Base-by-base conservation (phyloP, 2,797 vertebrate genomes). In the Brachyalestes nurse region DNA sequence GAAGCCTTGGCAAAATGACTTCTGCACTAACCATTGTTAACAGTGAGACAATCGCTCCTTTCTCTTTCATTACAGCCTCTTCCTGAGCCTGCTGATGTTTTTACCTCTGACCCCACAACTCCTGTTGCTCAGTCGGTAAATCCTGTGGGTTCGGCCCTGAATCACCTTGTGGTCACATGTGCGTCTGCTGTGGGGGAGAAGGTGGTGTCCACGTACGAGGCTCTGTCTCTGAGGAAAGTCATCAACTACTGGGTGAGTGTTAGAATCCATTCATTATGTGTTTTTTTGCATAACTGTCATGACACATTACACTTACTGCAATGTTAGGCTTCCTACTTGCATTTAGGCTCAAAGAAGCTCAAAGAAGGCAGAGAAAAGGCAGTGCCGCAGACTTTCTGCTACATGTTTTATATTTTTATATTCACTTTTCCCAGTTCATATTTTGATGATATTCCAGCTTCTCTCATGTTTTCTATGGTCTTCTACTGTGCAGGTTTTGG, bases 201-300 rank as follows among this genome's bases (percentile, higher is more conserved):
- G 55, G 96, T 99, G 0, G 97, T 94, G 40, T 98, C 98, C 87
- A 99, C 98, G 0, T 99, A 96, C 0, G 97, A 99, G 92, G 96
- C 97, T 1, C 70, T 97, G 79, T 99, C 97, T 66, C 91, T 99
- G 49, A 97, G 96, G 88, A 98, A 96, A 91, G 97, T 99, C 55
- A 98, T 99, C 94, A 96, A 95, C 92, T 96, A 97, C 82, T 99
- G 83, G 85, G 85, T 86, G 72, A 83, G 83, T 34, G 9, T 9
- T 38, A 67, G 21, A 40, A 23, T 42, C 34, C 6, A 16, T 47
- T 4, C 2, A 0, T 19, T 71, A 17, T 19, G 14, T 6, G 7
- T 4, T 34, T 40, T 7, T 9, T 21, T 58, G n/a, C n/a, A 58
- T 19, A 17, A 55, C 34, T 34, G 2, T 34, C 34, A 34, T 34